These are phyloP conservation scores for Chironex yamaguchii DNA, from an alignment of 30 jellyfish, hydroid and myxozoan species.

Conservation along the genomic window DNA sequence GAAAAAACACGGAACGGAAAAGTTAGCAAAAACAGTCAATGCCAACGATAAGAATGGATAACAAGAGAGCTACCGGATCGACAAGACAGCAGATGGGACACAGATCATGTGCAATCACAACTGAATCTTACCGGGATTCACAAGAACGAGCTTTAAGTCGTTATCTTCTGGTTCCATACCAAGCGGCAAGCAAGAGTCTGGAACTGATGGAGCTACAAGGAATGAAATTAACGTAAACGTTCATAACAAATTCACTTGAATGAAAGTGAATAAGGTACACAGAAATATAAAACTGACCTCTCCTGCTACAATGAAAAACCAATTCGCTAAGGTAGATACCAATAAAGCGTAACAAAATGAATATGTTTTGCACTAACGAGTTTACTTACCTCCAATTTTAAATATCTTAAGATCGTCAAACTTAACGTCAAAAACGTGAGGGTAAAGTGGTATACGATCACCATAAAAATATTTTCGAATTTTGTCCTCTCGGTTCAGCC, in stretches of 20 bases:
- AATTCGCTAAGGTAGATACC: too few relatives aligned
- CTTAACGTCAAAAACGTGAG: conserved; percentile 90
- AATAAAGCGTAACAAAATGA: too few relatives aligned
- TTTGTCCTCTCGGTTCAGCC: conserved; percentile 81
- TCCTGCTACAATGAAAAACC: too few relatives aligned
- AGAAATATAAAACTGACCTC: too few relatives aligned
- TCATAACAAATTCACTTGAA: background rate
- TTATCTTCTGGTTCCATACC: conserved; percentile 94
- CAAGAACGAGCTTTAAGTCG: conserved; percentile 79
- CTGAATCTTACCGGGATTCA: conserved; percentile 82
- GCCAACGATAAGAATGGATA: too few relatives aligned
- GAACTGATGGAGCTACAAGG: conserved; percentile 90
- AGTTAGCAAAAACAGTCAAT: too few relatives aligned
- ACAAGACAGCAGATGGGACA: too few relatives aligned
- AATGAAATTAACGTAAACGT: background rate
- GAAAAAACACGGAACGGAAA: too few relatives aligned
- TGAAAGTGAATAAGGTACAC: too few relatives aligned
- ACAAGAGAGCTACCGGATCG: too few relatives aligned
- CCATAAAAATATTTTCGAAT: conserved; percentile 94
- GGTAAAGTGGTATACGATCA: conserved; percentile 91
- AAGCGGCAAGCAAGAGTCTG: conserved; percentile 94
- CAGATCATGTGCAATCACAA: too few relatives aligned
- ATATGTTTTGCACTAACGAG: too few relatives aligned
- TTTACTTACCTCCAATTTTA: conserved; percentile 91
- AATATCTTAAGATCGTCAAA: conserved; percentile 77